These are phyloP conservation scores for Monopis laevigella DNA, from an alignment of 2,888 invertebrate species.

Conservation along the genomic window DNA sequence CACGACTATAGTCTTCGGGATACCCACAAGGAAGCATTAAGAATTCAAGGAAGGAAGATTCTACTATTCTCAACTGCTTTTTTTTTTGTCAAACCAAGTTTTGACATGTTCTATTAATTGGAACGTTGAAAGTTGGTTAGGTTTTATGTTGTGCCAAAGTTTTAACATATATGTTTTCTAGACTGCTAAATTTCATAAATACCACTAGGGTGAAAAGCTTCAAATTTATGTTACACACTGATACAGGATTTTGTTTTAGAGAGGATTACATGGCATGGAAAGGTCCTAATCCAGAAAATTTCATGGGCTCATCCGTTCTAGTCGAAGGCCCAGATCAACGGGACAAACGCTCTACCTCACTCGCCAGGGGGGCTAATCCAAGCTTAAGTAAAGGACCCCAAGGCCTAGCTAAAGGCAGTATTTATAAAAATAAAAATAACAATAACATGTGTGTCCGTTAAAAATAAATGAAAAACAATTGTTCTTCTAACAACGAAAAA, in stretches of 20 bases:
- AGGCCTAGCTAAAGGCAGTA: slow-evolving; percentile 80
- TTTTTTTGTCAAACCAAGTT: too few species aligned
- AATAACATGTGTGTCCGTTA: slow-evolving; percentile 9
- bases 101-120: too few species aligned
- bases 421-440: slow-evolving; percentile 68
- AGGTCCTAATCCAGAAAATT: slow-evolving; percentile 76
- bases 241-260: slow-evolving; percentile 60
- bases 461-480: background rate
- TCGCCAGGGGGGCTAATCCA: slow-evolving; percentile 73
- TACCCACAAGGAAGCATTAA: too few species aligned
- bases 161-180: too few species aligned
- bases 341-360: slow-evolving; percentile 33
- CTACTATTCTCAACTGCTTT: too few species aligned
- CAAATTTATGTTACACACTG: too few species aligned
- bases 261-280: slow-evolving; percentile 87
- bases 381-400: slow-evolving; percentile 78
- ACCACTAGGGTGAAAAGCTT: too few species aligned
- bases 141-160: too few species aligned
- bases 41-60: too few species aligned
- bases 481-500: slow-evolving; percentile 5
- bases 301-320: slow-evolving; percentile 66
- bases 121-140: too few species aligned
- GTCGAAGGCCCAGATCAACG: slow-evolving; percentile 55
- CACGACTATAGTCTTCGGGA: too few species aligned
- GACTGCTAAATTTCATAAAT: too few species aligned